phyloP scores from a whole-genome alignment of 1,140 invertebrate species.

The Alviniconcha marisindica region DNA sequence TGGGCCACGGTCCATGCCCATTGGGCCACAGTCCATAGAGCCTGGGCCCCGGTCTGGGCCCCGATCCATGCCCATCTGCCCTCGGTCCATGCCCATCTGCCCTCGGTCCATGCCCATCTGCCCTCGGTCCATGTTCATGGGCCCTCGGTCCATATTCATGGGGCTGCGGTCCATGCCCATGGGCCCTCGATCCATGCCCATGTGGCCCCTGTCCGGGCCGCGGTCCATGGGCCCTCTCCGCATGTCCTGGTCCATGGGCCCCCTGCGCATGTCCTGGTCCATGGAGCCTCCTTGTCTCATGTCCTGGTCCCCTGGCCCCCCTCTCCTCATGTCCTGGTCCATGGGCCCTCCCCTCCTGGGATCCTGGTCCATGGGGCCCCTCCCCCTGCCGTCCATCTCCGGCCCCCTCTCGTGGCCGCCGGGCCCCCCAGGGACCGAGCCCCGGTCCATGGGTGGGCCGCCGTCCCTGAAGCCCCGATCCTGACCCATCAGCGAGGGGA shows the following conservation, averaged over 20 bases:
- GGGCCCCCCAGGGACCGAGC: neutral
- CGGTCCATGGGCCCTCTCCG: conserved; percentile 14
- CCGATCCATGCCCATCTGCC: neutral
- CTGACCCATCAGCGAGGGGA: conserved; percentile 24
- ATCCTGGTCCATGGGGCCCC: neutral
- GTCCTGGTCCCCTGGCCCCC: conserved; percentile 27
- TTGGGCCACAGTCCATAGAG: neutral
- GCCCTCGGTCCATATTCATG: neutral
- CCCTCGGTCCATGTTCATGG: conserved; percentile 2
- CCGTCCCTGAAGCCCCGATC: conserved; percentile 33
- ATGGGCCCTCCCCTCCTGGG: neutral
- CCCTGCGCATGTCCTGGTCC: conserved; percentile 20
- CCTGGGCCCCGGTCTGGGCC: neutral
- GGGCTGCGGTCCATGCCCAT: conserved; percentile 10
- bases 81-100: neutral
- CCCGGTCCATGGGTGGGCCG: neutral
- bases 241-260: conserved; percentile 21
- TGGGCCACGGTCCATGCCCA: neutral
- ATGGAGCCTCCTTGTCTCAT: neutral
- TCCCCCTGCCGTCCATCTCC: neutral
- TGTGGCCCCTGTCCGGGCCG: neutral
- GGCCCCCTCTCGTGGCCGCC: too few species aligned
- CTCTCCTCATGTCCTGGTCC: conserved; percentile 9
- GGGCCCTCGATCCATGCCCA: conserved; percentile 6
- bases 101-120: conserved; percentile 26